Evolutionary conservation across 92 coral and sea anemone species (phyloP), one percentile per base, ranked within the genome.

Genomic region (Desmophyllum pertusum): DNA sequence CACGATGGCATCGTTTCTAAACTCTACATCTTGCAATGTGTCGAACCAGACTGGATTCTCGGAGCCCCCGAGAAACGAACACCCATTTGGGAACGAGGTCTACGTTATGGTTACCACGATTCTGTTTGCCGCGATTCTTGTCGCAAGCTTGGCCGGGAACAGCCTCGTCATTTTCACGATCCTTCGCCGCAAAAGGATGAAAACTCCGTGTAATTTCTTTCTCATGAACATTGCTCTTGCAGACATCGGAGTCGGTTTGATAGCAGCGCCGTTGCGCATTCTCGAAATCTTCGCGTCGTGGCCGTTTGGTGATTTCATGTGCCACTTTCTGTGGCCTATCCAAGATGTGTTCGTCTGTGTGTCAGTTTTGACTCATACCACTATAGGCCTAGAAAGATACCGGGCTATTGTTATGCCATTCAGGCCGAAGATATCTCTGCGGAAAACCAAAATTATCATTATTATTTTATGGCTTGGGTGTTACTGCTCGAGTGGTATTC

Each of bases 331-430:
- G 63, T 83, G 86, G 73, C 97, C 97, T 5, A 38, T 93, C 36
- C 94, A 90, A 75, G 94, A 93, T 73, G 97, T 93, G 11, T 93
- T 90, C 30, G 92, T 93, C 6, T 85, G 90, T 13, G 97, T 93
- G 6, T 93, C 97, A 2, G 97, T 84, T 10, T 57, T 93, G 21
- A 90, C 92, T 10, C 97, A 93, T 63, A 88, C 97, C 10, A 80
- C 89, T 0, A 93, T 93, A 25, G 94, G 94, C 19, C 61, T 89
- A 62, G 97, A 93, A 63, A 90, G 97, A 45, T 86, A 90, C 69
- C 75, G 97, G 15, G 97, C 92, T 6, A 93, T 92, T 3, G 94
- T 89, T 52, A 78, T 85, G 13, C 97, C 97, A 25, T 90, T 93
- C 31, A 90, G 74, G 75, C 86, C 87, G 29, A 85, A 90, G 70